Conservation (phyloP, 2,888 invertebrate species). For the Ectobius pallidus region DNA sequence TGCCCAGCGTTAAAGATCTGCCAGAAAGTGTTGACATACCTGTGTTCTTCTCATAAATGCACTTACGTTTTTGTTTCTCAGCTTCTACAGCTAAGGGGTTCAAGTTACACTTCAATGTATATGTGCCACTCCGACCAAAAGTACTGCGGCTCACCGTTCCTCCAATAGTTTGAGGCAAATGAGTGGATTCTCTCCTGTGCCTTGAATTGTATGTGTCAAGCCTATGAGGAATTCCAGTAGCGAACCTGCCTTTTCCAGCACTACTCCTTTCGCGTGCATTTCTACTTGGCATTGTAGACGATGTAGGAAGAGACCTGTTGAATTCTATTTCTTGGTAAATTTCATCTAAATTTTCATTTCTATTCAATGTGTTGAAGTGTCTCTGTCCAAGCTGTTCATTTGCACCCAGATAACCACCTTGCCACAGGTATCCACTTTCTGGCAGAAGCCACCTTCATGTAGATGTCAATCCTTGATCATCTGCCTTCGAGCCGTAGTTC, state of each 20-base stretch:
- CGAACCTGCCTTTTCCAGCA: background rate
- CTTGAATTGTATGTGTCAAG: background rate
- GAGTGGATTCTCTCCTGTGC: background rate
- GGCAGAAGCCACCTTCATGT: slow-evolving; percentile 29
- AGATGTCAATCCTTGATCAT: background rate
- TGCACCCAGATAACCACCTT: background rate
- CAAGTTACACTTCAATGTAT: slow-evolving; percentile 32
- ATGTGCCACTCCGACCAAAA: slow-evolving; percentile 30
- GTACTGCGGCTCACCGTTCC: slow-evolving; percentile 28
- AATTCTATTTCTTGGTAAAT: background rate
- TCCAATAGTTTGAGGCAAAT: background rate
- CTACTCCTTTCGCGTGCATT: background rate
- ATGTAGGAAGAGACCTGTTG: background rate
- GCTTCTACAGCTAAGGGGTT: background rate
- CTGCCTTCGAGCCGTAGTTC: background rate
- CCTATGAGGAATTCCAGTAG: background rate
- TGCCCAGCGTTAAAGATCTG: background rate
- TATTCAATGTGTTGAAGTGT: background rate
- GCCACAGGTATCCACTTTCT: slow-evolving; percentile 14
- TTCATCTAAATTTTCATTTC: background rate
- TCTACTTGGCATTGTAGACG: background rate
- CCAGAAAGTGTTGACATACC: slow-evolving; percentile 14
- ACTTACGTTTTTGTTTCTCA: slow-evolving; percentile 21
- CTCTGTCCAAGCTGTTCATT: no score
- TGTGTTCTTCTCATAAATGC: slow-evolving; percentile 35